Evolutionary conservation across 2,888 invertebrate species (phyloP).

Genomic region (Pogonocherus hispidulus): DNA sequence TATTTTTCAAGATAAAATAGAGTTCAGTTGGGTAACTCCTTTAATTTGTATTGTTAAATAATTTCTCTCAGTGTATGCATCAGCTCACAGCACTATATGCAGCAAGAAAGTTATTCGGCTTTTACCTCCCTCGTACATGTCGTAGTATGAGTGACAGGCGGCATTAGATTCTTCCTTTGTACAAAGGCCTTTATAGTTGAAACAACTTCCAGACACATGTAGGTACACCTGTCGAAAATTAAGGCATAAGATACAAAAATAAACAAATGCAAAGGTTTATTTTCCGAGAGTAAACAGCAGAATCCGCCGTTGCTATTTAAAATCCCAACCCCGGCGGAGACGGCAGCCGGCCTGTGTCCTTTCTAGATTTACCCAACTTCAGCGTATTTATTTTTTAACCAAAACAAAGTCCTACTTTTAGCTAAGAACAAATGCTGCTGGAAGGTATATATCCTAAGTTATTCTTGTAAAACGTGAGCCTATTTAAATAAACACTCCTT

Average conservation of each 20-base stretch:
- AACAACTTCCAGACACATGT: background rate
- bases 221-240: constrained; percentile 49
- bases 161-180: background rate
- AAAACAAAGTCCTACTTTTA: constrained; percentile 57
- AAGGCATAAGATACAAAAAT: constrained; percentile 29
- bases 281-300: constrained; percentile 41
- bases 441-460: constrained; percentile 44
- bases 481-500: constrained; percentile 51
- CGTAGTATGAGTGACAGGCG: background rate
- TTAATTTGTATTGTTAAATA: too few species aligned
- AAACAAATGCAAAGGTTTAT: constrained; percentile 46
- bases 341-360: constrained; percentile 58
- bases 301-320: constrained; percentile 43
- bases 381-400: constrained; percentile 61
- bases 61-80: too few species aligned
- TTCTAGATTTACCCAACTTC: constrained; percentile 48
- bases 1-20: too few species aligned
- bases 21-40: too few species aligned
- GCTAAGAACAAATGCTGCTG: constrained; percentile 51
- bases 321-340: constrained; percentile 27
- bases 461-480: constrained; percentile 47
- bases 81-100: too few species aligned
- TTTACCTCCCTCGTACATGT: background rate
- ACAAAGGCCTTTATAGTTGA: constrained; percentile 8
- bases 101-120: background rate